Conservation (phyloP, 2,113 vertebrate genomes). For the Lamprotornis superbus region DNA sequence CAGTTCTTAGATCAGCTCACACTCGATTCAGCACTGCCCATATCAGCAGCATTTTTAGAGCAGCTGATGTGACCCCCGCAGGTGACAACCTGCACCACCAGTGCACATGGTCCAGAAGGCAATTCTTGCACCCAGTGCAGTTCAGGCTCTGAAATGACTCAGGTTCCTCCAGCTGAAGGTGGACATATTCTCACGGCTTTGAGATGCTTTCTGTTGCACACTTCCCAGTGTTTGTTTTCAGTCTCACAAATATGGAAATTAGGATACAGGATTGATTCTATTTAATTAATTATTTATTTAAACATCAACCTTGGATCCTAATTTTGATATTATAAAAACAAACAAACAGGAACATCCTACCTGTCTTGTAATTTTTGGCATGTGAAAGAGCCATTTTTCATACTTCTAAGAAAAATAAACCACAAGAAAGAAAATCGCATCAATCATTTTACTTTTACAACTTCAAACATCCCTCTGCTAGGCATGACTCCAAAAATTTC, state of each 20-base stretch:
- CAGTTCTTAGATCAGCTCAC: not conserved
- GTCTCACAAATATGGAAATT: slow-evolving; percentile 30
- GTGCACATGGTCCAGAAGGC: not conserved
- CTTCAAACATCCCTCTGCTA: slow-evolving; percentile 38
- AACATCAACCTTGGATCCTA: not conserved
- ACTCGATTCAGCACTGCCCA: not conserved
- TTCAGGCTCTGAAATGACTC: slow-evolving; percentile 46
- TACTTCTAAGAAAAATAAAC: not conserved
- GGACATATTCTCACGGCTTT: not conserved
- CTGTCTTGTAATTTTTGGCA: not conserved
- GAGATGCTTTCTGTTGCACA: not conserved
- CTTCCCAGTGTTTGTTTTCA: slow-evolving; percentile 8
- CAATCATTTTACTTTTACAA: not conserved
- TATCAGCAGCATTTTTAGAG: not conserved
- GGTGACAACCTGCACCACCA: not conserved
- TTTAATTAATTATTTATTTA: not conserved
- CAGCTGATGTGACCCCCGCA: not conserved
- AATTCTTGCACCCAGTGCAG: not conserved
- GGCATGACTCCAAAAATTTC: slow-evolving; percentile 36
- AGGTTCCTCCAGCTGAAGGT: not conserved
- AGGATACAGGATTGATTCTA: not conserved
- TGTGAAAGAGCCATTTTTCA: not conserved
- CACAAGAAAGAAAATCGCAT: not conserved
- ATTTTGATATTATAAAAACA: slow-evolving; percentile 2
- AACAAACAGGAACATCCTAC: not conserved